Evolutionary conservation across 1,140 invertebrate species (phyloP).

Genomic region (Hesperophylax magnus): DNA sequence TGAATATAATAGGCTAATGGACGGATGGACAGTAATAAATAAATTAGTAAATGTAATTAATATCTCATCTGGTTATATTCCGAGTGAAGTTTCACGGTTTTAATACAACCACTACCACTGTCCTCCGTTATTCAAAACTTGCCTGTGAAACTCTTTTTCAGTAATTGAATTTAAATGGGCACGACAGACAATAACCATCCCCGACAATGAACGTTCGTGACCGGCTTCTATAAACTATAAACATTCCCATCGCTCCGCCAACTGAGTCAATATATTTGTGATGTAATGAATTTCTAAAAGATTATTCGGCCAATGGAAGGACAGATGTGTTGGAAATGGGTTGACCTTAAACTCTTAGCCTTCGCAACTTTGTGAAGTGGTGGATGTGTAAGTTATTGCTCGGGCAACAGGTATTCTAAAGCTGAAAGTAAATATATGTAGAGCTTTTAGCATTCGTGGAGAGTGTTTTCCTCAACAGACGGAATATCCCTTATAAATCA

Average conservation of each 20-base stretch:
- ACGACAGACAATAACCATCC: background rate
- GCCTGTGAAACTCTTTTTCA: background rate
- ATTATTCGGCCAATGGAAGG: background rate
- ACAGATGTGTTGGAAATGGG: background rate
- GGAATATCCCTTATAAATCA: background rate
- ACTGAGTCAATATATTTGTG: background rate
- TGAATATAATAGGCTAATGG: too few species aligned
- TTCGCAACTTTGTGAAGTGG: background rate
- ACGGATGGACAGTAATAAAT: too few species aligned
- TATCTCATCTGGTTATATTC: too few species aligned
- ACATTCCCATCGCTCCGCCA: background rate
- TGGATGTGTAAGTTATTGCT: background rate
- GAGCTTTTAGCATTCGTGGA: slow-evolving; percentile 3
- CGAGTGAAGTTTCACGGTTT: too few species aligned
- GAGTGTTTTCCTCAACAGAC: background rate
- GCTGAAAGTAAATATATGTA: background rate
- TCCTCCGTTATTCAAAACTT: too few species aligned
- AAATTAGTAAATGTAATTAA: too few species aligned
- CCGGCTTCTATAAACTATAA: background rate
- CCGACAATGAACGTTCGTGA: background rate
- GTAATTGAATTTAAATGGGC: background rate
- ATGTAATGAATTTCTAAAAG: background rate
- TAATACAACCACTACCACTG: too few species aligned
- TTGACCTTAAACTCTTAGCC: slow-evolving; percentile 12
- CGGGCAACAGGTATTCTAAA: slow-evolving; percentile 21